Evolutionary conservation across 2,888 invertebrate species (phyloP), one percentile per base, ranked within the genome.

Genomic region (Heteromurus nitidus): DNA sequence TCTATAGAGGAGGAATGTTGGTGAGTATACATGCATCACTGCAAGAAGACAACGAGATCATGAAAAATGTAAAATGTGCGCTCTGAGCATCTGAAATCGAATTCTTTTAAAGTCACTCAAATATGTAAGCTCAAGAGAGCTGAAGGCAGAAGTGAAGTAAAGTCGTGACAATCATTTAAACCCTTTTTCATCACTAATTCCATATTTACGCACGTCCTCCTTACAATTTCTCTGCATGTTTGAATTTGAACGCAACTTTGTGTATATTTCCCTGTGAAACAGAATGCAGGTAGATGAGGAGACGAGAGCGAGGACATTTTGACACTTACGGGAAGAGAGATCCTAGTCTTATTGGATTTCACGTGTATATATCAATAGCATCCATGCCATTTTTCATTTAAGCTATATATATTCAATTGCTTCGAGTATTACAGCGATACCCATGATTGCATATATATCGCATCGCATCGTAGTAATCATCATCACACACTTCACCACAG

Each of bases 131-230:
- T n/a, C 55, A 64, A 55, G 5, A 64, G 1, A 58, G 36, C 55
- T 7, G 36, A 47, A 47, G 50, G 50, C 9, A 20, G 26, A 53
- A 55, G 36, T 36, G 62, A 58, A 58, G 44, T 58, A 75, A 75
- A 75, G 58, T 75, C 75, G 75, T 75, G 75, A 75, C 75, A 67
- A 31, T 75, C 75, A 75, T 75, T 75, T 65, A 67, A 75, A 55
- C 67, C 58, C 44, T 24, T 44, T 50, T 67, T 44, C 55, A 58
- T 44, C 20, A 64, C 65, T 16, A 74, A 64, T 74, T 74, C 74
- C 53, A 74, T 65, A 53, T 53, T 65, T 65, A 74, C 53, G 74
- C 65, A 65, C 42, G 50, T 42, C 65, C 44, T 28, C 30, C 26
- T 65, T 65, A 42, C 30, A n/a, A 16, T 31, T 30, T n/a, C n/a